phyloP scores from a whole-genome alignment of 2,113 vertebrate species.

The Larimichthys polyactis region DNA sequence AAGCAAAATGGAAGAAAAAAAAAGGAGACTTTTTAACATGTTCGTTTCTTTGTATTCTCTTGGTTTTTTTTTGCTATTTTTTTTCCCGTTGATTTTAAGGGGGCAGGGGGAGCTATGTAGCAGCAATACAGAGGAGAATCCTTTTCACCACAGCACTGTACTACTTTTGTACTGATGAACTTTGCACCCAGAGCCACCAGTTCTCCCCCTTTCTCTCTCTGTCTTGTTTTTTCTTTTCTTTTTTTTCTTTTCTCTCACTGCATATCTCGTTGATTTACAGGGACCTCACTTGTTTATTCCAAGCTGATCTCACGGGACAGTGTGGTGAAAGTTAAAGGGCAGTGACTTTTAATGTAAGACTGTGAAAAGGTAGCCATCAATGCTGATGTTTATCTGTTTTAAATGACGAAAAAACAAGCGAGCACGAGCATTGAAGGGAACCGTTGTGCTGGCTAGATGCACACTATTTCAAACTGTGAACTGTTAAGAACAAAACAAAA shows the following conservation, averaged over 20 bases:
- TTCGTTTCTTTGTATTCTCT: constrained; percentile 65
- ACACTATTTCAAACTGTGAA: constrained; percentile 78
- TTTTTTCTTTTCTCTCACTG: constrained; percentile 35
- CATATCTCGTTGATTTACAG: constrained; percentile 70
- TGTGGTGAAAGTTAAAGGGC: constrained; percentile 34
- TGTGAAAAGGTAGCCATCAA: constrained; percentile 61
- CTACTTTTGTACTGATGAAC: constrained; percentile 83
- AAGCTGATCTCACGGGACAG: constrained; percentile 54
- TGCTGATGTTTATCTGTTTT: constrained; percentile 55
- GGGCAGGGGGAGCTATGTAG: constrained; percentile 82
- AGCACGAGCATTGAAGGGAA: constrained; percentile 39
- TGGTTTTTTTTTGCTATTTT: constrained; percentile 59
- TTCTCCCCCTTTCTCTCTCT: constrained; percentile 76
- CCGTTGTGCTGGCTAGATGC: constrained; percentile 43
- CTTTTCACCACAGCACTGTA: constrained; percentile 85
- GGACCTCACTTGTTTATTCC: constrained; percentile 73
- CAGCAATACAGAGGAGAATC: constrained; percentile 85
- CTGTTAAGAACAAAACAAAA: constrained; percentile 3
- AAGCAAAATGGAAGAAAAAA: constrained; percentile 72
- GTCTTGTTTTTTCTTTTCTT: not conserved
- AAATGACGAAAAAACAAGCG: constrained; percentile 15
- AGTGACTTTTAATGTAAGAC: constrained; percentile 46
- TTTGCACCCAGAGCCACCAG: constrained; percentile 84
- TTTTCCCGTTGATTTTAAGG: constrained; percentile 65
- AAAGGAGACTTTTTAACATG: constrained; percentile 70